Base-by-base conservation (phyloP, 2,113 vertebrate genomes). In the Crotophaga sulcirostris region DNA sequence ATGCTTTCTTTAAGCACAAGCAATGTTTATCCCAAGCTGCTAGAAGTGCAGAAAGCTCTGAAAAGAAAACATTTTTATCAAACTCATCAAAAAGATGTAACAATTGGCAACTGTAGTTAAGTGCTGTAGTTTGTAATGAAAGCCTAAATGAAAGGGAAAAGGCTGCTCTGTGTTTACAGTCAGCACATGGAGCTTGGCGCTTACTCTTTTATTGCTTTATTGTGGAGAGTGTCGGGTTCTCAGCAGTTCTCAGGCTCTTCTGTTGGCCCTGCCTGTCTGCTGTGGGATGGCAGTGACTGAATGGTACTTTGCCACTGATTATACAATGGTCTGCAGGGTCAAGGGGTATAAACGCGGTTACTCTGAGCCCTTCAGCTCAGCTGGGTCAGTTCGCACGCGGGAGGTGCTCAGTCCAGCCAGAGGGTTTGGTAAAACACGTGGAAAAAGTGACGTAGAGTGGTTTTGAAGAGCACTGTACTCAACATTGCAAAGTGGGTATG, bases 241-340 rank as follows among this genome's bases (percentile, higher is more conserved):
- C 38, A 29, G 34, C 33, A 90, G 47, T 42, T 69, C 4, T 17
- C 54, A n/a, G 44, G 31, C 69, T 13, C 24, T 51, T 19, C 1
- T 11, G 16, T 83, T 24, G 33, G 63, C 26, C 33, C n/a, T 76
- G 70, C 55, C 47, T 91, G 13, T 40, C 33, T 44, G 47, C 59
- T 63, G 52, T 17, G 24, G 55, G 67, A 5, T 1, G 42, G 3
- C 9, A 70, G 4, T 25, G 29, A 13, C 60, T 26, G 28, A 1
- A 4, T 54, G 52, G 49, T 52, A 11, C 62, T 91, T 64, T 31
- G 84, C 13, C 26, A 2, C 28, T 54, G 24, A 33, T 64, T 77
- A 11, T 9, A 16, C 70, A 45, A 1, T 10, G 62, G 64, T 3
- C 60, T 60, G 2, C 17, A 0, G 9, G 14, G 26, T 55, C 52